Base-by-base conservation (phyloP, 2,888 invertebrate genomes). In the Dolichopus griseipennis region DNA sequence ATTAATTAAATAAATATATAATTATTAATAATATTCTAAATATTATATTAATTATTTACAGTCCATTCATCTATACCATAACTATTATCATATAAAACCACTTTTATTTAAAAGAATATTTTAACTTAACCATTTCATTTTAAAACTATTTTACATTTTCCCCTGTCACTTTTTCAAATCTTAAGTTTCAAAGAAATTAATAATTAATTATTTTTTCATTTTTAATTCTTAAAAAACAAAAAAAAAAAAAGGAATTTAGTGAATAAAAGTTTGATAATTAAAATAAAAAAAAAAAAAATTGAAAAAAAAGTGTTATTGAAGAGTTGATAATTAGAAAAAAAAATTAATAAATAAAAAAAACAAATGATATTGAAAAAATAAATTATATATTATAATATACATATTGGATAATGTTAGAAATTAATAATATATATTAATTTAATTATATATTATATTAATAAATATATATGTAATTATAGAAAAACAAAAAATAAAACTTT, bases 351-450 rank as follows among this genome's bases (percentile, higher is more conserved):
- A 65, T 61, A 66, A 27, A 61, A 69, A 69, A 69, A 67, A 72
- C 71, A 72, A 68, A 70, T 69, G 70, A 71, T 72, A 67, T 70
- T 69, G 67, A 64, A 70, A 70, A 68, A 69, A 67, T 69, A 69
- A 71, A 71, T 34, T 61, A 66, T 27, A 27, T 27, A 27, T 27
- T 22, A 66, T 27, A 27, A 67, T 66, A n/a, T 68, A 66, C 66
- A 34, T 68, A 66, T 67, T 66, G 65, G 66, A 43, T 64, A 63
- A 67, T 68, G 67, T 67, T 65, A 67, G 66, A 70, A 64, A 69
- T 64, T 61, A 68, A 64, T 66, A 67, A 66, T 69, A 69, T 69
- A 70, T 69, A 69, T 69, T 67, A 67, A 69, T 70, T 67, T 68
- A 69, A 68, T 68, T 34, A 65, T 67, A 66, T 66, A 66, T n/a